Conservation (phyloP, 2,888 invertebrate species). For the Entomobrya proxima region DNA sequence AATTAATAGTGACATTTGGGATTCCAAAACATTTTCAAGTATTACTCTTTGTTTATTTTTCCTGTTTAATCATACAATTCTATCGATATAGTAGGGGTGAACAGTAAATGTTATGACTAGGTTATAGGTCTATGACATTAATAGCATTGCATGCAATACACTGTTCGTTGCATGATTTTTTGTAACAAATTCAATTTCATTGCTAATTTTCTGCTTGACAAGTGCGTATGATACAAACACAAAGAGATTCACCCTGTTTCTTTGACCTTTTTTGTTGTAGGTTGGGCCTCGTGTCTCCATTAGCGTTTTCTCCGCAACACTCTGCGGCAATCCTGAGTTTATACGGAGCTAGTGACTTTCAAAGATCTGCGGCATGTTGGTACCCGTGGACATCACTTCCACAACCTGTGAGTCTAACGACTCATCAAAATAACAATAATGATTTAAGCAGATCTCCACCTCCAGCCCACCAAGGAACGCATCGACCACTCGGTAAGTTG, state of each 20-base stretch:
- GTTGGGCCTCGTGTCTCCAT: conserved; percentile 88
- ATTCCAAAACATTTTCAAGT: not conserved
- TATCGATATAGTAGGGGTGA: not conserved
- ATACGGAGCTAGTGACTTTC: conserved; percentile 75
- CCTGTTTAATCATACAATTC: not conserved
- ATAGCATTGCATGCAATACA: too few species aligned
- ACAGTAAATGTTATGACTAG: too few species aligned
- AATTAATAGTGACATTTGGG: conserved; percentile 20
- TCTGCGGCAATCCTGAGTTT: conserved; percentile 75
- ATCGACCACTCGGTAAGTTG: conserved; percentile 72
- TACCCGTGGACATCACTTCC: conserved; percentile 75
- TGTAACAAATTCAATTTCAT: too few species aligned
- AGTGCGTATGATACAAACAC: too few species aligned
- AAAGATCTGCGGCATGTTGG: conserved; percentile 75
- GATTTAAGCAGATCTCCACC: conserved; percentile 73
- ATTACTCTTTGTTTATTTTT: not conserved
- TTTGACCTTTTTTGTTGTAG: conserved; percentile 82
- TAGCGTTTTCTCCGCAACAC: conserved; percentile 77
- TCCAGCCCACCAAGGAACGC: conserved; percentile 75
- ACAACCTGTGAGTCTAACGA: conserved; percentile 73
- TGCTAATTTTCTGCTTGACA: too few species aligned
- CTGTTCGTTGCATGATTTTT: too few species aligned
- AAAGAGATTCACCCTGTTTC: too few species aligned
- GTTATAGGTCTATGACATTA: too few species aligned
- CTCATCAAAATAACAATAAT: conserved; percentile 71